Evolutionary conservation across 2,797 vertebrate species (phyloP).

Genomic region (Diceros bicornis): DNA sequence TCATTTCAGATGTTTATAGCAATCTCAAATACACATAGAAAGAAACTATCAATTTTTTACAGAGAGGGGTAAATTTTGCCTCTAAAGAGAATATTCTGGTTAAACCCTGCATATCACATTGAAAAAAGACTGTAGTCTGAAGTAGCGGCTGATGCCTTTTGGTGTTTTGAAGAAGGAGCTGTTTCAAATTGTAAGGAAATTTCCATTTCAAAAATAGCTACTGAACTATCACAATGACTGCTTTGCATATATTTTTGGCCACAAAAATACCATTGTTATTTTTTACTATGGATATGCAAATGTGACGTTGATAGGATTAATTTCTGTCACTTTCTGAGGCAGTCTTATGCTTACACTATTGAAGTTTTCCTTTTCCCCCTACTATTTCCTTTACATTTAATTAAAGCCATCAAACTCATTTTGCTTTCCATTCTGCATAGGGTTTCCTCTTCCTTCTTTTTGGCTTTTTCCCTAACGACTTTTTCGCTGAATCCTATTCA

Average conservation of each 20-base stretch:
- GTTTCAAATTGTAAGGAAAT: conserved; percentile 85
- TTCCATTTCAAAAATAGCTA: conserved; percentile 87
- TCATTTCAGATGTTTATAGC: conserved; percentile 62
- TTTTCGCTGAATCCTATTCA: neutral
- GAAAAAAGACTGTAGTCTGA: conserved; percentile 69
- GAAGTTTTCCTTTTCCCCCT: conserved; percentile 44
- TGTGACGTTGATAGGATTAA: conserved; percentile 86
- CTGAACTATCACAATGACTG: conserved; percentile 84
- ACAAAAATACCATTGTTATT: conserved; percentile 86
- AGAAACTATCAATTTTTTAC: conserved; percentile 55
- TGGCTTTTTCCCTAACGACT: neutral
- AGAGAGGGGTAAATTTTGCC: conserved; percentile 45
- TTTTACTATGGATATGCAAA: conserved; percentile 85
- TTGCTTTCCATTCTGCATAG: neutral
- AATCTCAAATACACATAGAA: conserved; percentile 60
- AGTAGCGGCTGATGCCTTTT: conserved; percentile 78
- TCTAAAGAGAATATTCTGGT: conserved; percentile 53
- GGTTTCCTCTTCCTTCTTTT: neutral
- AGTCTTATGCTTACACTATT: conserved; percentile 63
- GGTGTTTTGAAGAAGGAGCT: conserved; percentile 83
- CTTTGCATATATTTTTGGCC: conserved; percentile 87
- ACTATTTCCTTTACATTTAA: conserved; percentile 78
- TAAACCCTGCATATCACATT: conserved; percentile 70
- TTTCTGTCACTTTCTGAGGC: conserved; percentile 78
- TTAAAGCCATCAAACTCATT: conserved; percentile 77